phyloP scores from a whole-genome alignment of 2,113 vertebrate species.

The Pteruthius melanotis region DNA sequence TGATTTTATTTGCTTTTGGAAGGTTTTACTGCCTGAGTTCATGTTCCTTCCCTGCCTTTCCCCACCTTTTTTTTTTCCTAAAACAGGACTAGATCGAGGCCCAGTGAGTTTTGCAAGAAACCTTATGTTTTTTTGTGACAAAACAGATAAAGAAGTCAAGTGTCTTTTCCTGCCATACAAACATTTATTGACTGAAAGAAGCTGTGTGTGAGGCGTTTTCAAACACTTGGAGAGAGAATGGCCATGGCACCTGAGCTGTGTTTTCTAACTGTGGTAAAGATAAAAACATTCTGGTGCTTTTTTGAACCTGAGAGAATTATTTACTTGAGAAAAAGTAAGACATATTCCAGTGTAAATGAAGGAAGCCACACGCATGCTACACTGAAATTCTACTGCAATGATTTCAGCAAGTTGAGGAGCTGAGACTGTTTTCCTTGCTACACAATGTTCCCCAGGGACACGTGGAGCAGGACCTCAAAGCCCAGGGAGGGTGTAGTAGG shows the following conservation, averaged over 20 bases:
- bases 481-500: neutral
- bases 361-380: neutral
- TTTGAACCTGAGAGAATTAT: neutral
- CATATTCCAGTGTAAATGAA: neutral
- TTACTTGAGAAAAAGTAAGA: neutral
- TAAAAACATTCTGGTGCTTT: neutral
- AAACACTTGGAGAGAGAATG: neutral
- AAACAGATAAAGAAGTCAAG: neutral
- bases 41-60: neutral
- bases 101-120: neutral
- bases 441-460: accelerated
- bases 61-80: neutral
- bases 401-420: neutral
- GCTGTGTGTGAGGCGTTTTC: neutral
- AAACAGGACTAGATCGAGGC: neutral
- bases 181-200: neutral
- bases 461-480: accelerated
- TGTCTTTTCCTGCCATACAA: neutral
- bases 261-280: neutral
- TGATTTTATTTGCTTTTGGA: neutral
- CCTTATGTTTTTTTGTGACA: neutral
- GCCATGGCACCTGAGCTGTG: neutral
- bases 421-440: neutral
- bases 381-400: neutral
- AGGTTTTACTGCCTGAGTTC: neutral